Conservation (phyloP, 2,888 invertebrate species). For the Stomorhina lunata region DNA sequence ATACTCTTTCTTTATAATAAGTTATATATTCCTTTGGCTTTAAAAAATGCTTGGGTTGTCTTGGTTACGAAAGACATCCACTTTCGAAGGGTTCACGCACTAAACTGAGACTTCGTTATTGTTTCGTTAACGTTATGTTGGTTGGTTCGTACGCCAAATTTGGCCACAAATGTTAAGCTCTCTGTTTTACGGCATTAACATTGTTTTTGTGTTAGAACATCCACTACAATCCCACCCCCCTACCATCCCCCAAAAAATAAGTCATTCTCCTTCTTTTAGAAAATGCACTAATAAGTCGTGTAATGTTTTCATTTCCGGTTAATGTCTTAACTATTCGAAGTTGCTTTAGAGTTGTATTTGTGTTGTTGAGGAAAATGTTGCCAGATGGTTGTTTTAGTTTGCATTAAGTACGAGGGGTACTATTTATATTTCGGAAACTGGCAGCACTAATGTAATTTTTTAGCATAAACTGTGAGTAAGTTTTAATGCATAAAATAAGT, state of each 20-base stretch:
- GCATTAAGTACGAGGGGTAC: too few relatives aligned
- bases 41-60: slow-evolving; percentile 38
- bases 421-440: too few relatives aligned
- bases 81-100: slow-evolving; percentile 77
- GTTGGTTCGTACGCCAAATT: slow-evolving; percentile 34
- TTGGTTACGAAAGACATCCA: slow-evolving; percentile 73
- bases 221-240: too few relatives aligned
- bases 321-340: slow-evolving; percentile 46
- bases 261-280: background rate
- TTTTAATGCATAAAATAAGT: too few relatives aligned
- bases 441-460: too few relatives aligned
- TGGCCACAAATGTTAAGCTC: too few relatives aligned
- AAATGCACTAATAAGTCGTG: background rate
- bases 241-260: background rate
- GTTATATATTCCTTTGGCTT: too few relatives aligned
- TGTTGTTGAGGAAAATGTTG: background rate
- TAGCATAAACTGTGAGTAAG: too few relatives aligned
- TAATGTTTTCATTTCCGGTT: slow-evolving; percentile 39
- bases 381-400: background rate
- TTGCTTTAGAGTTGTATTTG: background rate
- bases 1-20: slow-evolving; percentile 51
- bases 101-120: slow-evolving; percentile 73
- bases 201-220: slow-evolving; percentile 18
- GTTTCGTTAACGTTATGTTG: slow-evolving; percentile 61
- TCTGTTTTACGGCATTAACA: too few relatives aligned